Conservation (phyloP, 2,797 vertebrate species). For the Huso huso region DNA sequence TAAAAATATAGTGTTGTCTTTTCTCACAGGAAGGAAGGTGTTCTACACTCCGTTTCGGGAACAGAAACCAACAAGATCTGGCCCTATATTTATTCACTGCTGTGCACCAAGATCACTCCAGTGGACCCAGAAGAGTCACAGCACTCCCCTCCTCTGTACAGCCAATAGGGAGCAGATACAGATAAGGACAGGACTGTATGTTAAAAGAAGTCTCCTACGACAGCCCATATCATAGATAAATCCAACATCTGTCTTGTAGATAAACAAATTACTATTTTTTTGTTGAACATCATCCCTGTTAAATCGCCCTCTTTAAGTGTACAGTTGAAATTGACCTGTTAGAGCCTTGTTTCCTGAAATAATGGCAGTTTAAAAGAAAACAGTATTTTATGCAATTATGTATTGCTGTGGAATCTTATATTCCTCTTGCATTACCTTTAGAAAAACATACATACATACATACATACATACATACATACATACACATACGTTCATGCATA, state of each 20-base stretch:
- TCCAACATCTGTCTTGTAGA: too few species aligned
- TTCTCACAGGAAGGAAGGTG: conserved; percentile 70
- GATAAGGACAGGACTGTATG: too few species aligned
- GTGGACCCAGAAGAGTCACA: conserved; percentile 49
- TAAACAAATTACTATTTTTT: too few species aligned
- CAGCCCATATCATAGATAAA: too few species aligned
- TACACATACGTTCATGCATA: background rate
- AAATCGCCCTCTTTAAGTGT: too few species aligned
- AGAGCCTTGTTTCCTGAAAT: too few species aligned
- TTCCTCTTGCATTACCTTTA: background rate
- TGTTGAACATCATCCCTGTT: too few species aligned
- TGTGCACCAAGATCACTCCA: conserved; percentile 71
- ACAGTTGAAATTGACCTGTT: too few species aligned
- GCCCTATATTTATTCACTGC: conserved; percentile 83
- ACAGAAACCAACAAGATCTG: conserved; percentile 93
- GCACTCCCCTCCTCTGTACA: conserved; percentile 32
- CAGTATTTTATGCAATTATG: too few species aligned
- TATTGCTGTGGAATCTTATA: too few species aligned
- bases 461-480: background rate
- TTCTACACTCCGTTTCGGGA: conserved; percentile 86
- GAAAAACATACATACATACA: background rate
- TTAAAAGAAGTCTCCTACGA: too few species aligned
- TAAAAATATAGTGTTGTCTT: background rate
- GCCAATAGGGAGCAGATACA: background rate
- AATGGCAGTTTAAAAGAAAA: too few species aligned